phyloP scores from a whole-genome alignment of 2,113 vertebrate genomes.

The Donacobius atricapilla region DNA sequence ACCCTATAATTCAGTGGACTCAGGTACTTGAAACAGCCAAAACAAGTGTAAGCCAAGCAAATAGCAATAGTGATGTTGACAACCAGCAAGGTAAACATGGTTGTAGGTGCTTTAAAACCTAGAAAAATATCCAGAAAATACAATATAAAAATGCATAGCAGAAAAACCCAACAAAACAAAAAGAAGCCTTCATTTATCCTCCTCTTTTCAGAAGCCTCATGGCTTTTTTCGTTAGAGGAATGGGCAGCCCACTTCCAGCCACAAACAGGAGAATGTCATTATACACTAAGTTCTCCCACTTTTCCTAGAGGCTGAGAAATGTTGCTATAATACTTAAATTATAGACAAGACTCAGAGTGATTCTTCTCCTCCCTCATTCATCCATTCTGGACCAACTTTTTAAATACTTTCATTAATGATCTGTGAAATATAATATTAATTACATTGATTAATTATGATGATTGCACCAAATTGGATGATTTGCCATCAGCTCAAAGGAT shows the following conservation, averaged over 20 bases:
- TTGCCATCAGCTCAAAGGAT: not conserved
- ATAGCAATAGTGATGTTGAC: constrained; percentile 81
- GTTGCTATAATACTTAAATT: not conserved
- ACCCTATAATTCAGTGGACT: constrained; percentile 88
- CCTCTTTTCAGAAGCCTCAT: not conserved
- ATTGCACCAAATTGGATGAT: not conserved
- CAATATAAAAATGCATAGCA: not conserved
- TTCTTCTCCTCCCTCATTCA: not conserved
- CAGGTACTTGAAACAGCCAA: constrained; percentile 89
- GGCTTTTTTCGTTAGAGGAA: not conserved
- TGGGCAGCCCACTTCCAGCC: not conserved
- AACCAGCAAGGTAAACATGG: constrained; percentile 87
- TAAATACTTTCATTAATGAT: not conserved
- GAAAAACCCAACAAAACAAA: not conserved
- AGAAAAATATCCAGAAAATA: constrained; percentile 9
- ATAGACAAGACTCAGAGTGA: not conserved
- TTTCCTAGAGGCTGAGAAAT: not conserved
- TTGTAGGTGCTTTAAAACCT: constrained; percentile 85
- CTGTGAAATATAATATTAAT: not conserved
- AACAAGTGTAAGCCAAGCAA: constrained; percentile 83
- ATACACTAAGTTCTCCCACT: not conserved
- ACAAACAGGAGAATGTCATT: not conserved
- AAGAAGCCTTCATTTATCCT: not conserved
- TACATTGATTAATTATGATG: not conserved
- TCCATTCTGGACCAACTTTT: not conserved